Conservation (phyloP, 2,113 vertebrate genomes). For the Rhadina sibilatrix region DNA sequence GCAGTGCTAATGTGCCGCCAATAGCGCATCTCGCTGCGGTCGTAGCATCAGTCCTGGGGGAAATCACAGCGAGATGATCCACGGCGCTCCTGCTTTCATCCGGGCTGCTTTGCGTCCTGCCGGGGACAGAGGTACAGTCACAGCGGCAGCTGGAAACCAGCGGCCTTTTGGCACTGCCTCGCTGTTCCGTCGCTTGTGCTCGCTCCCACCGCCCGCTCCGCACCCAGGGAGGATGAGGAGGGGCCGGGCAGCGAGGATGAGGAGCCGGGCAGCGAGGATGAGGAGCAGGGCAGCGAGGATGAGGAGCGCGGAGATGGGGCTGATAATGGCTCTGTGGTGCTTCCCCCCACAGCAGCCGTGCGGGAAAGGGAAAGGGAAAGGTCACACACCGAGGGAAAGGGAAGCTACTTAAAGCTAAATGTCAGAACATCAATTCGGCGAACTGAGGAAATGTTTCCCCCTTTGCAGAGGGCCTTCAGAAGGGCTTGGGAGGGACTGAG, state of each 20-base stretch:
- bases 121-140: accelerated
- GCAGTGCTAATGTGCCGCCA: conserved; percentile 45
- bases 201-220: not conserved
- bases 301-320: not conserved
- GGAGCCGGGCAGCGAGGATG: not conserved
- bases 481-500: accelerated
- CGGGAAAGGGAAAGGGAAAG: conserved; percentile 30
- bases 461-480: not conserved
- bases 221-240: not conserved
- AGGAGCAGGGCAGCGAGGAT: not conserved
- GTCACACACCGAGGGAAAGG: conserved; percentile 42
- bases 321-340: not conserved
- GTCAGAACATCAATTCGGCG: conserved; percentile 50
- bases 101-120: not conserved
- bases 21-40: not conserved
- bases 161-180: not conserved
- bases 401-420: conserved; percentile 59
- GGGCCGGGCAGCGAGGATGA: not conserved
- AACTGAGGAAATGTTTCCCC: conserved; percentile 30
- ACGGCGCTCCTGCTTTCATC: not conserved
- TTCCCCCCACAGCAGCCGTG: not conserved
- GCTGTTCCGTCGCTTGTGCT: not conserved
- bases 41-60: not conserved
- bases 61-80: not conserved
- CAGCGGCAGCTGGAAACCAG: not conserved